Base-by-base conservation (phyloP, 2,113 vertebrate genomes). In the Chloroceryle aenea region DNA sequence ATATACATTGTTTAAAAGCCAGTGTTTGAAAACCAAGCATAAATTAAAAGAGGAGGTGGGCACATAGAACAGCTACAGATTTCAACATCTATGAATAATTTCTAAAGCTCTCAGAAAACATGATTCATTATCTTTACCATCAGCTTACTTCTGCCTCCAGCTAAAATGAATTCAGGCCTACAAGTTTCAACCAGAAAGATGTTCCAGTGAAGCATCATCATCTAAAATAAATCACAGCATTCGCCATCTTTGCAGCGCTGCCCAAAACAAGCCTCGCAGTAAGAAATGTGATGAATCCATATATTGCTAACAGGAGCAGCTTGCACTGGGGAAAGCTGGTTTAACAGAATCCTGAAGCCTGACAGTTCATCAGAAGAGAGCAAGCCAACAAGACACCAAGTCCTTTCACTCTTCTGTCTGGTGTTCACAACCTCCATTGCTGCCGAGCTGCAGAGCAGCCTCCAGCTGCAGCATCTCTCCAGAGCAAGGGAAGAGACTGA, bases 371-470 rank as follows among this genome's bases (percentile, higher is more conserved):
- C 40, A 47, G n/a, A 61, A 84, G 42, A 76, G 84, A 71, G 25
- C 80, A 92, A 87, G 5, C 4, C 3, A 73, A 66, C 27, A 85
- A 32, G 23, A 45, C 10, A 10, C 10, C 14, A 73, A 6, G 18
- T 63, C 40, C 34, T 75, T 61, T 38, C 32, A 34, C 38, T 66
- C 45, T 40, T 77, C 68, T n/a, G 12, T 8, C 40, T 38, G 22
- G 5, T 43, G 26, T 2, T 32, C 17, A 64, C 38, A 43, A 7
- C 9, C 19, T 74, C 42, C 0, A 0, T 2, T 22, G 34, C 47
- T 75, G 26, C 45, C 47, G 29, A 42, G 30, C 42, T 86, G 43
- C 38, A 53, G 43, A 26, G 27, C 43, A 81, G 30, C n/a, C 36
- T 63, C 43, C 66, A 52, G 58, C 45, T 32, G 32, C n/a, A 36